phyloP scores from a whole-genome alignment of 2,113 vertebrate species.

The Arizona elegans region DNA sequence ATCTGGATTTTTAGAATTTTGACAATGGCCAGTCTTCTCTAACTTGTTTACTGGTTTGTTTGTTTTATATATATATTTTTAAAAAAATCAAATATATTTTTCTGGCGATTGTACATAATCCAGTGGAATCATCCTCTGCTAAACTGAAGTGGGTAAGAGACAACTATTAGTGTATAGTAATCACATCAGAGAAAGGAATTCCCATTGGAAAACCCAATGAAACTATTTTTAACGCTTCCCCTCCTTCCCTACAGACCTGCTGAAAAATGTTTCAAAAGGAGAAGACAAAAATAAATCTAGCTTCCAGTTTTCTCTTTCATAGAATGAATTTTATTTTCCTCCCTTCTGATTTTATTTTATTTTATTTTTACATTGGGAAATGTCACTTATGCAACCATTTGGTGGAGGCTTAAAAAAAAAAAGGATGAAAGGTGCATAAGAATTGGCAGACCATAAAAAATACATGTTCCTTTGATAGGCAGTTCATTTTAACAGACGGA shows the following conservation, averaged over 20 bases:
- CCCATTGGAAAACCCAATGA: background rate
- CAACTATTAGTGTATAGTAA: background rate
- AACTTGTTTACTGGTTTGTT: background rate
- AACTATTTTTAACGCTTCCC: background rate
- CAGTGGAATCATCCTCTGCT: background rate
- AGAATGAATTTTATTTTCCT: background rate
- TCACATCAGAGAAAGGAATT: background rate
- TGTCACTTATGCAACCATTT: background rate
- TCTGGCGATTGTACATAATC: background rate
- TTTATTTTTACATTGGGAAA: background rate
- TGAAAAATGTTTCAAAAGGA: background rate
- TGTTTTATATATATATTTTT: background rate
- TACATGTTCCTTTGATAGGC: slow-evolving; percentile 3
- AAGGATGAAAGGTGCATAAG: background rate
- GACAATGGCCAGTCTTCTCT: background rate
- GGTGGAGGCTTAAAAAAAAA: background rate
- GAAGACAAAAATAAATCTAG: background rate
- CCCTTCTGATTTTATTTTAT: background rate
- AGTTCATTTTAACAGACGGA: slow-evolving; percentile 7
- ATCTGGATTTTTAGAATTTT: background rate
- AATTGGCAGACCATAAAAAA: slow-evolving; percentile 14
- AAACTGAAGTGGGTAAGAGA: background rate
- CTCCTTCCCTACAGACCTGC: background rate
- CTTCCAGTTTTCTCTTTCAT: background rate
- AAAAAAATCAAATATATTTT: background rate